These are phyloP conservation scores for Coleophora deauratella DNA, from an alignment of 2,888 invertebrate genomes.

Conservation along the genomic window DNA sequence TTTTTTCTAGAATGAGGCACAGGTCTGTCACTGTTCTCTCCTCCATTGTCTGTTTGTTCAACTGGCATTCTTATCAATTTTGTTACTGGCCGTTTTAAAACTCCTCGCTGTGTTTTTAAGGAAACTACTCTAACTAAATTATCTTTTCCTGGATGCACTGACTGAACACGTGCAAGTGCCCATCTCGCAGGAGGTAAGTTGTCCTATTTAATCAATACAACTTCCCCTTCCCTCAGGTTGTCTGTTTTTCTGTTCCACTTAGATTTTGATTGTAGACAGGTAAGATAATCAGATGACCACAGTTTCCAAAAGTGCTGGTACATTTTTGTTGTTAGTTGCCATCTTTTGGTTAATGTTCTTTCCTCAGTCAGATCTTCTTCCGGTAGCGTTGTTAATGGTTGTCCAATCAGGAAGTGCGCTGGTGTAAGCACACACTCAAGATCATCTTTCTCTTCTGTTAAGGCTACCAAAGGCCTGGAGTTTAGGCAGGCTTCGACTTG, in stretches of 20 bases:
- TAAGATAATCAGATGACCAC: no score
- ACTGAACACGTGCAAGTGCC: no score
- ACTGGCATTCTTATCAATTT: neutral
- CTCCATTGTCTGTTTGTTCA: no score
- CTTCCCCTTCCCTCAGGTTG: constrained; percentile 16
- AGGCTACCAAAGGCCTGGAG: constrained; percentile 16
- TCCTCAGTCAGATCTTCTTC: constrained; percentile 15
- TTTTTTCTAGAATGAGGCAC: no score
- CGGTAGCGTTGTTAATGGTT: no score
- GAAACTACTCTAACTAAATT: no score
- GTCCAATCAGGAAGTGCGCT: no score
- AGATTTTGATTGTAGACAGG: constrained; percentile 12
- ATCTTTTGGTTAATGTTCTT: constrained; percentile 14
- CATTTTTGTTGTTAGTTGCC: constrained; percentile 20
- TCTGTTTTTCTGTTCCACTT: constrained; percentile 16
- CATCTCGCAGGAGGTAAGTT: no score
- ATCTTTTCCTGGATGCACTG: no score
- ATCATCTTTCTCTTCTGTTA: constrained; percentile 19
- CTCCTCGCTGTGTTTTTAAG: no score
- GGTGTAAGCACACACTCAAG: constrained; percentile 19
- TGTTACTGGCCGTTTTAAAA: neutral
- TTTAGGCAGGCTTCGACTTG: constrained; percentile 22
- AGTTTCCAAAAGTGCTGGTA: constrained; percentile 19
- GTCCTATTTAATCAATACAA: constrained; percentile 19
- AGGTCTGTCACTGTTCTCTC: no score